phyloP scores from a whole-genome alignment of 2,797 vertebrate genomes.

The Poliocrania exsul region DNA sequence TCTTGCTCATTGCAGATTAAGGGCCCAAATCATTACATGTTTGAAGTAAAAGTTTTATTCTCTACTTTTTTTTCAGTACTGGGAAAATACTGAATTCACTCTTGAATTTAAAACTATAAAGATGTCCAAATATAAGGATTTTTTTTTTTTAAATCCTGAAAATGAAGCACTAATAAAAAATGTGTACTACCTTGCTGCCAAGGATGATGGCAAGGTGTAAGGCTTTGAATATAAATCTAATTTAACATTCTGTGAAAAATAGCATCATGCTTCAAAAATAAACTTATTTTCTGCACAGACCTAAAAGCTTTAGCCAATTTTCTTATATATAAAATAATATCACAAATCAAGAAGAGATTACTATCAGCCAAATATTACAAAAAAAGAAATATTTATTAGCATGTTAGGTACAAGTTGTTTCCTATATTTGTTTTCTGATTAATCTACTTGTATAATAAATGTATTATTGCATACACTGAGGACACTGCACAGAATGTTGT shows the following conservation, averaged over 20 bases:
- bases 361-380: neutral
- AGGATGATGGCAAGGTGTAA: neutral
- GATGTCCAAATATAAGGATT: neutral
- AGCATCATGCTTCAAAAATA: neutral
- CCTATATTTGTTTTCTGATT: neutral
- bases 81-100: neutral
- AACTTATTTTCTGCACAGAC: neutral
- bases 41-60: neutral
- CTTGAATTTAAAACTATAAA: neutral
- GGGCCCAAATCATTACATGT: neutral
- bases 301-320: neutral
- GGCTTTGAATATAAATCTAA: neutral
- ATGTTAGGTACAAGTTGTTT: neutral
- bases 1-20: neutral
- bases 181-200: neutral
- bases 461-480: too few species aligned
- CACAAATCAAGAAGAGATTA: neutral
- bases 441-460: neutral
- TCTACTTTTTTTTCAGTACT: neutral
- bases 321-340: neutral
- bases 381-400: neutral
- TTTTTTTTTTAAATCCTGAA: neutral
- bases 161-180: neutral
- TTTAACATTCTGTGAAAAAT: neutral
- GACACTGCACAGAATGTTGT: neutral